Evolutionary conservation across 2,888 invertebrate species (phyloP), one percentile per base, ranked within the genome.

Genomic region (Agrochola circellaris): DNA sequence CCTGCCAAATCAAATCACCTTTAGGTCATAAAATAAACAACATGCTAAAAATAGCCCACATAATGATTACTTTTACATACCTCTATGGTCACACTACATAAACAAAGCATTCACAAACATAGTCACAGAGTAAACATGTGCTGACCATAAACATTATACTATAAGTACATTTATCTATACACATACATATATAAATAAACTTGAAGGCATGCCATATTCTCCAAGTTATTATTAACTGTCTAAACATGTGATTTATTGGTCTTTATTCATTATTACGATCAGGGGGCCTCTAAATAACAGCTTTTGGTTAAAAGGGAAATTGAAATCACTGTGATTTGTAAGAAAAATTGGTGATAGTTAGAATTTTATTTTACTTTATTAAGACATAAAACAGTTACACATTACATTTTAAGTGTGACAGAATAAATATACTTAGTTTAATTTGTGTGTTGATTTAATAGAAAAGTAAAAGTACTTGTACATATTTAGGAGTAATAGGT

Each of bases 101-200:
- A 65, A 80, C 75, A 83, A 84, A 61, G 79, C 30, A n/a, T 51
- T 69, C 34, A 58, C 56, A 45, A 74, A 70, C 56, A 66, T 54
- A 61, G 34, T 20, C 15, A 26, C 42, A 20, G 26, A 15, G 42
- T 76, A 73, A 70, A 76, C 84, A 83, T 73, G 68, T 83, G 72
- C 30, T 58, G 65, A 45, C 84, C 82, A 72, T 75, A 79, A 30
- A 54, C 9, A 20, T n/a, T 17, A 30, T 13, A n/a, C 17, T 20
- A 48, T 11, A n/a, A n/a, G n/a, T n/a, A 23, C 11, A 64, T 45
- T 17, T n/a, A 34, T 8, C 30, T 5, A 67, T 34, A 60, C 4
- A 26, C 8, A n/a, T 38, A 42, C 30, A 38, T 34, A 4, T 34
- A 51, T 54, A 70, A 66, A 79, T 76, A 64, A 23, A 68, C 51